Evolutionary conservation across 2,888 invertebrate species (phyloP).

Genomic region (Hyposoter didymator): DNA sequence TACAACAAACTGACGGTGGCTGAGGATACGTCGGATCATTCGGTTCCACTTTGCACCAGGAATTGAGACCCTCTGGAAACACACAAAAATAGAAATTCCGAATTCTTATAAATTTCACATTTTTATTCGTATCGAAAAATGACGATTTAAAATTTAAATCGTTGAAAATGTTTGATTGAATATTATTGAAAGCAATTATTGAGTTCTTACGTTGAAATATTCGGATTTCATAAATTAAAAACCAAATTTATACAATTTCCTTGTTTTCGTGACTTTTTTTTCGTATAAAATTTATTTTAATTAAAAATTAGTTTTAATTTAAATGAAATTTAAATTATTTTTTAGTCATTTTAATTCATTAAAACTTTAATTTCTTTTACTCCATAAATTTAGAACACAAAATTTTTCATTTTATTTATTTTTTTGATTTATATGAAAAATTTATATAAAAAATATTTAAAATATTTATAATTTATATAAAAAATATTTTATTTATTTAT

Average conservation of each 20-base stretch:
- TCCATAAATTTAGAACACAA: too few relatives aligned
- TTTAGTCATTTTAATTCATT: too few relatives aligned
- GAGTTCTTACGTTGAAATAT: background rate
- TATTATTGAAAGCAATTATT: background rate
- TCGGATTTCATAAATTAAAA: background rate
- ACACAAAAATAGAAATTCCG: background rate
- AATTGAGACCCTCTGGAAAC: background rate
- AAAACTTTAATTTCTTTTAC: too few relatives aligned
- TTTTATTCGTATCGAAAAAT: too few relatives aligned
- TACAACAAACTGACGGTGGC: slow-evolving; percentile 20
- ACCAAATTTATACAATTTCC: background rate
- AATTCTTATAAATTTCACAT: background rate
- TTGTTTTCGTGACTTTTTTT: background rate
- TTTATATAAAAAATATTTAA: too few relatives aligned
- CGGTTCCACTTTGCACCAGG: background rate
- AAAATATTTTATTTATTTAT: too few relatives aligned
- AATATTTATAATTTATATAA: too few relatives aligned
- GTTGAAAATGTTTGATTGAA: background rate
- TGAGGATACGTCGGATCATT: background rate
- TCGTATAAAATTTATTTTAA: background rate
- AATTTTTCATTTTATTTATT: too few relatives aligned
- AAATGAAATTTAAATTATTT: too few relatives aligned
- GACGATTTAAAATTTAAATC: background rate
- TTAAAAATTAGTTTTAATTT: too few relatives aligned
- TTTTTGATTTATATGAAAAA: too few relatives aligned